A percentile compares a stretch with the other conserved stretches of the same genome.
Conservation (phyloP, 37 sponge, comb jelly and placozoan species). For the Beroe forskalii region DNA sequence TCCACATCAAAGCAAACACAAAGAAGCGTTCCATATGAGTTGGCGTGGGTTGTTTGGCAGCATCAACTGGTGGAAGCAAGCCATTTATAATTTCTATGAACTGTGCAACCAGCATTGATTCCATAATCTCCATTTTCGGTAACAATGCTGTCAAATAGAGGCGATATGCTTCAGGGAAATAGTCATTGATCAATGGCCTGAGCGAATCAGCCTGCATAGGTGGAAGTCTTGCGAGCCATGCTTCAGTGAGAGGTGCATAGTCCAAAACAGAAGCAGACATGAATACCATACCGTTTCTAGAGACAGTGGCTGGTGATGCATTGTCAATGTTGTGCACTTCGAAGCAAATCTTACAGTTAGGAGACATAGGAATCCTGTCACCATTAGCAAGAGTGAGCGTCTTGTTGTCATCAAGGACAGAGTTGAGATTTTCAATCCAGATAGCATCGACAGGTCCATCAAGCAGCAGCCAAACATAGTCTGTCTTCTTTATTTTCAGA, state of each 20-base stretch:
- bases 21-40: conserved; percentile 83
- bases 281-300: conserved; percentile 99
- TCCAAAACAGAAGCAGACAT: conserved; percentile 99
- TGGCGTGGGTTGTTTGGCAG: conserved; percentile 70
- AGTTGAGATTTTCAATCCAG: conserved; percentile 99
- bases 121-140: conserved; percentile 91
- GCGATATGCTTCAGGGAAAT: conserved; percentile 77
- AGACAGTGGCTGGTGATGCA: conserved; percentile 98
- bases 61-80: conserved; percentile 79
- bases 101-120: conserved; percentile 89
- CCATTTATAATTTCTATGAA: conserved; percentile 84
- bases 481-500: conserved; percentile 92
- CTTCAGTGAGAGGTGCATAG: conserved; percentile 81
- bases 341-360: conserved; percentile 93
- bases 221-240: conserved; percentile 55
- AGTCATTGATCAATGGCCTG: conserved; percentile 75
- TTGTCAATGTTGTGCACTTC: conserved; percentile 99
- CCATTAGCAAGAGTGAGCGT: conserved; percentile 98
- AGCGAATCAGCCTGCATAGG: conserved; percentile 77
- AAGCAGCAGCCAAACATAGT: conserved; percentile 95
- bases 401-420: conserved; percentile 98
- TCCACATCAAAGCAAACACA: conserved; percentile 97
- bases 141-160: conserved; percentile 69
- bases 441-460: conserved; percentile 99
- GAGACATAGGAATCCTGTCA: conserved; percentile 96